These are phyloP conservation scores for Blennius ocellaris DNA, from an alignment of 2,113 vertebrate genomes.

Conservation along the genomic window DNA sequence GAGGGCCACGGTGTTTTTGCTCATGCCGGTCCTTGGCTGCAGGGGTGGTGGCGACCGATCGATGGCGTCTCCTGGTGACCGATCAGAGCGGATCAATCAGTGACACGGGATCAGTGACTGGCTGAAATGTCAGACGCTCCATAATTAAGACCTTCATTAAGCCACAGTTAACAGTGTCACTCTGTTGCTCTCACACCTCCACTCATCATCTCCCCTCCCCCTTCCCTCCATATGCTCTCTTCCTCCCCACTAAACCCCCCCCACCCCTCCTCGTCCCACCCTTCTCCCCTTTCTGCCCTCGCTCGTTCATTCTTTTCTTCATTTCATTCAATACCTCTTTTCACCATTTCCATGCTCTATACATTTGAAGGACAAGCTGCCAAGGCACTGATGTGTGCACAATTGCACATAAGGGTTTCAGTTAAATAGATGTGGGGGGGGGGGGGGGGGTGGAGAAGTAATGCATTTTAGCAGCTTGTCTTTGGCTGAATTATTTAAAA, in stretches of 20 bases:
- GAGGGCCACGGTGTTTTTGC: constrained; percentile 51
- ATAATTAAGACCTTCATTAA: constrained; percentile 86
- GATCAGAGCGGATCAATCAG: constrained; percentile 79
- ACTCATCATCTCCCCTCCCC: constrained; percentile 37
- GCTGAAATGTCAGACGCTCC: constrained; percentile 82
- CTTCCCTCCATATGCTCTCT: constrained; percentile 41
- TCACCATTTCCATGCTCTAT: constrained; percentile 10
- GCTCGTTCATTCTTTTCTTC: constrained; percentile 18
- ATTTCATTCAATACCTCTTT: constrained; percentile 26
- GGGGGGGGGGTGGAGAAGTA: background rate
- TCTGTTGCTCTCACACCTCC: constrained; percentile 54
- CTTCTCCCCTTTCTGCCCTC: constrained; percentile 20
- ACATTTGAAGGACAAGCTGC: constrained; percentile 55
- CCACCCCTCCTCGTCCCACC: constrained; percentile 43
- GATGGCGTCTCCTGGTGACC: constrained; percentile 75
- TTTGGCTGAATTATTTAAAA: constrained; percentile 60
- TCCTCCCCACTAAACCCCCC: constrained; percentile 9
- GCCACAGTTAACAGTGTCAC: constrained; percentile 75
- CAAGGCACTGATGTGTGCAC: constrained; percentile 23
- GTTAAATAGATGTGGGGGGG: constrained; percentile 21
- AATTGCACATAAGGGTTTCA: constrained; percentile 33
- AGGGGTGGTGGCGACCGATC: constrained; percentile 46
- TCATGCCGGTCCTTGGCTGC: constrained; percentile 47
- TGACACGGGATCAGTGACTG: constrained; percentile 71
- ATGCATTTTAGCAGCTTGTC: constrained; percentile 46